phyloP scores from a whole-genome alignment of 2,113 vertebrate genomes.

The Spea bombifrons region DNA sequence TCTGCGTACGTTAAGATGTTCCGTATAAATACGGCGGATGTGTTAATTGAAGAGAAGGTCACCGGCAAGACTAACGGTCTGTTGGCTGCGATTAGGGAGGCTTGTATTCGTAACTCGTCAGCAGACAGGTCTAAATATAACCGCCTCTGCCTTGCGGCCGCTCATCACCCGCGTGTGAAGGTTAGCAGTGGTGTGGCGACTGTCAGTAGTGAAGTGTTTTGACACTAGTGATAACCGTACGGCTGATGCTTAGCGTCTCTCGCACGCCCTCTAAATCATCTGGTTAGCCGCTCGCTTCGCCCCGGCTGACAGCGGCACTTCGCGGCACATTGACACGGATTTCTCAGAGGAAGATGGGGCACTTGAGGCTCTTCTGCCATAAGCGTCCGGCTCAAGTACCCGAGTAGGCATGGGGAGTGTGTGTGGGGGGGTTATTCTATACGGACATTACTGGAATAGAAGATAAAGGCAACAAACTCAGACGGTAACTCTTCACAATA shows the following conservation, averaged over 20 bases:
- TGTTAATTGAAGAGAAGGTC: too few species aligned
- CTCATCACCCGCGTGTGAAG: slow-evolving; percentile 14
- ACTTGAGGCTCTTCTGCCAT: slow-evolving; percentile 1
- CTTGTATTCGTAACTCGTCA: neutral
- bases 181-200: slow-evolving; percentile 26
- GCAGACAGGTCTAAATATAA: slow-evolving; percentile 37
- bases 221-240: slow-evolving; percentile 32
- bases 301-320: neutral
- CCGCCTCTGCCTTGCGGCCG: neutral
- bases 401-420: neutral
- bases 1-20: too few species aligned
- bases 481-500: too few species aligned
- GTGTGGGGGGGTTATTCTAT: too few species aligned
- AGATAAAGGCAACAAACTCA: too few species aligned
- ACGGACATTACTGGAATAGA: too few species aligned
- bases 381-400: neutral
- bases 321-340: neutral
- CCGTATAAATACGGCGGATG: too few species aligned
- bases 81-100: too few species aligned
- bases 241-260: slow-evolving; percentile 35
- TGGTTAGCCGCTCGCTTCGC: slow-evolving; percentile 11
- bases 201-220: slow-evolving; percentile 41
- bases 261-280: slow-evolving; percentile 33
- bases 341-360: neutral
- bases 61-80: too few species aligned